A percentile compares a stretch with the other conserved stretches of the same genome.
These are phyloP conservation scores for Gymnoscelis rufifasciata DNA, from an alignment of 2,888 invertebrate species.

Conservation along the genomic window DNA sequence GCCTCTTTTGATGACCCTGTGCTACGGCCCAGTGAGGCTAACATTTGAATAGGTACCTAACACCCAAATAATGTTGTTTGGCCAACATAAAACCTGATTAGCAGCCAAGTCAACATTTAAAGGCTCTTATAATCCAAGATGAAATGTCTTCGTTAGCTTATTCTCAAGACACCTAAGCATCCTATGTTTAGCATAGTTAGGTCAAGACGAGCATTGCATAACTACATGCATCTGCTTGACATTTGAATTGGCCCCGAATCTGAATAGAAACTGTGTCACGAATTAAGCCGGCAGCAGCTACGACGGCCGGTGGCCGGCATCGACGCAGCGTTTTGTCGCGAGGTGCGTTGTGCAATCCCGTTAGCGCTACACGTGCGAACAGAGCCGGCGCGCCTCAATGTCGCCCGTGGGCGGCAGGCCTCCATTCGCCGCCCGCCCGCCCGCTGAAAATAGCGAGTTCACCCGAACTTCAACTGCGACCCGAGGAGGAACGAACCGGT, in stretches of 20 bases:
- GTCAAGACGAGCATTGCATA: conserved; percentile 68
- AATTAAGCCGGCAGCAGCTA: conserved; percentile 53
- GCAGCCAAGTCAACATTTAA: too few relatives aligned
- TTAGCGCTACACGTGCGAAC: conserved; percentile 72
- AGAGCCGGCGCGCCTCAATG: conserved; percentile 72
- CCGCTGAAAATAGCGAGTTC: conserved; percentile 58
- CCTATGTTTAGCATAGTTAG: conserved; percentile 31
- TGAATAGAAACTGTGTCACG: conserved; percentile 79
- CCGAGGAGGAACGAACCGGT: conserved; percentile 51
- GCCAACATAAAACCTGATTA: too few relatives aligned
- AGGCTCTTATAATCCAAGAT: too few relatives aligned
- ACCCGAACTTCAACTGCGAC: conserved; percentile 44
- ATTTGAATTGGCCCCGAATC: conserved; percentile 79
- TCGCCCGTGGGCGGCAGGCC: conserved; percentile 72
- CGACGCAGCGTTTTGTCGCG: conserved; percentile 34
- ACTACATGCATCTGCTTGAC: conserved; percentile 77
- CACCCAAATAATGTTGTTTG: too few relatives aligned
- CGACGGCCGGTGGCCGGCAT: conserved; percentile 36
- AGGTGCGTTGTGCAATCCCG: conserved; percentile 76
- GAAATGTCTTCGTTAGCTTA: too few relatives aligned
- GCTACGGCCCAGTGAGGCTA: too few relatives aligned
- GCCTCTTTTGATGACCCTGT: not conserved
- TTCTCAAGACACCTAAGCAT: too few relatives aligned
- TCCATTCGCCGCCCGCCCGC: conserved; percentile 47
- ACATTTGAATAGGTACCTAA: too few relatives aligned